Evolutionary conservation across 2,113 vertebrate species (phyloP).

Genomic region (Manacus vitellinus): DNA sequence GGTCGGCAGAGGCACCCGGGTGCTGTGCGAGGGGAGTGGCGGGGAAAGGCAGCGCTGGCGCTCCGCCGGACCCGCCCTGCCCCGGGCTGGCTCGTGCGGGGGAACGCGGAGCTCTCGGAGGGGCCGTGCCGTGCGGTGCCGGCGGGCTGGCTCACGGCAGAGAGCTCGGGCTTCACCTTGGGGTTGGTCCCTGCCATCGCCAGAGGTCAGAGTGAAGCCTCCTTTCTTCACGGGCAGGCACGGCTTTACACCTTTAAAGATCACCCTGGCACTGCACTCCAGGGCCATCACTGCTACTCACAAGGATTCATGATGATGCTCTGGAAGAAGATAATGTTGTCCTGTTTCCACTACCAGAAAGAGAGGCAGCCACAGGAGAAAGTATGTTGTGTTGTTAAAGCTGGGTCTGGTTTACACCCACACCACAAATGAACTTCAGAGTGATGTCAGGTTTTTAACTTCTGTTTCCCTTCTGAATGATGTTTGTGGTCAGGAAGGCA

Average conservation of each 20-base stretch:
- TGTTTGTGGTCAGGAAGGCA: not conserved
- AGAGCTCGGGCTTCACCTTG: not conserved
- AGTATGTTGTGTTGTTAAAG: not conserved
- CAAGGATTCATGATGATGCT: not conserved
- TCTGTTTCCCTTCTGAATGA: not conserved
- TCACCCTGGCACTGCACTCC: not conserved
- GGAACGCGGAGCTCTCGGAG: accelerated
- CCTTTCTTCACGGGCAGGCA: accelerated
- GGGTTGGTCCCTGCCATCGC: accelerated
- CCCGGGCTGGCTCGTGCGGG: not conserved
- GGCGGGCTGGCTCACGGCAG: not conserved
- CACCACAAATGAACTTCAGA: not conserved
- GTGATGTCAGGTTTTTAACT: not conserved
- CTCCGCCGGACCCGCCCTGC: not conserved
- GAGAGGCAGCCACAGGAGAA: not conserved
- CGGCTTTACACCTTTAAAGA: not conserved
- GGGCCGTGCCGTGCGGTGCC: accelerated
- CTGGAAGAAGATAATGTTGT: not conserved
- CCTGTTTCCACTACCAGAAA: not conserved
- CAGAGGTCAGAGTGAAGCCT: accelerated
- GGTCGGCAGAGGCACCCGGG: not conserved
- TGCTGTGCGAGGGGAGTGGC: not conserved
- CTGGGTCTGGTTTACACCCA: not conserved
- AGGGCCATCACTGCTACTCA: accelerated
- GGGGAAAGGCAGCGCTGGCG: accelerated